Conservation (phyloP, 2,888 invertebrate genomes). For the Thymelicus lineola region DNA sequence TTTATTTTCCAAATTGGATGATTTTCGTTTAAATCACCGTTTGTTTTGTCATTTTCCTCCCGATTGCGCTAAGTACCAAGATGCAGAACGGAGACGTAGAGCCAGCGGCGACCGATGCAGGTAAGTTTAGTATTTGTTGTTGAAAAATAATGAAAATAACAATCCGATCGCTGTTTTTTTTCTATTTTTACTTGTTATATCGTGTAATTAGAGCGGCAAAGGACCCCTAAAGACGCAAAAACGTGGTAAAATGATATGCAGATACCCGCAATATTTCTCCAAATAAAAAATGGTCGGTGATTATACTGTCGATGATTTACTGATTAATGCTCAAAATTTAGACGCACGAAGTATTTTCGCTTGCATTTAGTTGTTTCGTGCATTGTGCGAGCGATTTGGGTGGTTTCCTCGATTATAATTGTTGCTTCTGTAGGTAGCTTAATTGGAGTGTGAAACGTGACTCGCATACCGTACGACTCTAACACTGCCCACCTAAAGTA, state of each 20-base stretch:
- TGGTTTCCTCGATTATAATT: conserved; percentile 72
- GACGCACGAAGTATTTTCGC: conserved; percentile 60
- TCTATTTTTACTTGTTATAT: conserved; percentile 52
- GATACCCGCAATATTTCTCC: conserved; percentile 65
- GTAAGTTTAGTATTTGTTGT: conserved; percentile 73
- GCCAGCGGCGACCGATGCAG: conserved; percentile 67
- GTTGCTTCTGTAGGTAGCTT: conserved; percentile 77
- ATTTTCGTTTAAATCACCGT: conserved; percentile 65
- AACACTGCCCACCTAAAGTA: conserved; percentile 64
- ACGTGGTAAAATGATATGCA: conserved; percentile 54
- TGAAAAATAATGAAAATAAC: conserved; percentile 65
- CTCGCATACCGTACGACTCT: conserved; percentile 62
- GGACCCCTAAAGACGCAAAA: conserved; percentile 40
- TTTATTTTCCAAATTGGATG: conserved; percentile 74
- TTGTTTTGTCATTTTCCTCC: conserved; percentile 63
- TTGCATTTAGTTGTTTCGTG: conserved; percentile 71
- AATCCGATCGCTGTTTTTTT: conserved; percentile 66
- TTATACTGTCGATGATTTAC: no score
- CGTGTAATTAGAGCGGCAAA: conserved; percentile 39
- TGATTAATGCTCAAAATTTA: conserved; percentile 32
- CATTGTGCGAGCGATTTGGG: conserved; percentile 73
- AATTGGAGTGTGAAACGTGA: conserved; percentile 84
- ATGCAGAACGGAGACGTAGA: conserved; percentile 82
- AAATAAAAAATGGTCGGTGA: conserved; percentile 31
- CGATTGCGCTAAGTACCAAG: conserved; percentile 69